These are phyloP conservation scores for Chalcis sispes DNA, from an alignment of 2,888 invertebrate species.

Conservation along the genomic window DNA sequence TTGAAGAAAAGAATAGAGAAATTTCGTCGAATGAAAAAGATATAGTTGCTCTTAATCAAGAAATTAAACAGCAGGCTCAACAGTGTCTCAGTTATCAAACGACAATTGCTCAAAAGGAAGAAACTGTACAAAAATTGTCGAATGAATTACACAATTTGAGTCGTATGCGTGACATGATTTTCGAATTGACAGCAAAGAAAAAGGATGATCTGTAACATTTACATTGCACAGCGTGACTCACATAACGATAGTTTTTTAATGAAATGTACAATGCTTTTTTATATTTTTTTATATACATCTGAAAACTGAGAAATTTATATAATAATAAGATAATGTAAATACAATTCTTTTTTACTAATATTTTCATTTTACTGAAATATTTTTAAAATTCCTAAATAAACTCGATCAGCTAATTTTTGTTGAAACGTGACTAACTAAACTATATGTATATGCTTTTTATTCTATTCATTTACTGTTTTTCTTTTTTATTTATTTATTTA, in stretches of 20 bases:
- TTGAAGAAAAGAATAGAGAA: slow-evolving; percentile 66
- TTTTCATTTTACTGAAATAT: slow-evolving; percentile 3
- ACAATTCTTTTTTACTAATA: slow-evolving; percentile 17
- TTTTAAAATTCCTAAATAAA: slow-evolving; percentile 8
- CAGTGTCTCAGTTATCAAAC: slow-evolving; percentile 65
- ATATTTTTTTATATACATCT: slow-evolving; percentile 37
- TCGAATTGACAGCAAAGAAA: slow-evolving; percentile 69
- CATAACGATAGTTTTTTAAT: slow-evolving; percentile 24
- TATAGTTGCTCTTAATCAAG: slow-evolving; percentile 68
- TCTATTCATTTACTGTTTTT: no score
- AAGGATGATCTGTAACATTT: slow-evolving; percentile 63
- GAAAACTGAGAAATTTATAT: slow-evolving; percentile 30
- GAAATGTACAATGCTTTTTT: slow-evolving; percentile 20
- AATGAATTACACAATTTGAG: slow-evolving; percentile 67
- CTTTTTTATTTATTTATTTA: no score
- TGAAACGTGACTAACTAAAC: neutral
- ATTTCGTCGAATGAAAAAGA: slow-evolving; percentile 65
- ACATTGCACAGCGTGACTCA: slow-evolving; percentile 33
- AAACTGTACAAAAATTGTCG: slow-evolving; percentile 61
- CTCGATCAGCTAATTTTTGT: neutral
- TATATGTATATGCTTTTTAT: no score
- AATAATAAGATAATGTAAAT: slow-evolving; percentile 47
- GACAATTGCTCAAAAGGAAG: slow-evolving; percentile 67
- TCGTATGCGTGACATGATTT: slow-evolving; percentile 72
- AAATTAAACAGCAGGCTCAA: slow-evolving; percentile 66